These are phyloP conservation scores for Blastobasis lacticolella DNA, from an alignment of 2,888 invertebrate genomes.

Conservation along the genomic window DNA sequence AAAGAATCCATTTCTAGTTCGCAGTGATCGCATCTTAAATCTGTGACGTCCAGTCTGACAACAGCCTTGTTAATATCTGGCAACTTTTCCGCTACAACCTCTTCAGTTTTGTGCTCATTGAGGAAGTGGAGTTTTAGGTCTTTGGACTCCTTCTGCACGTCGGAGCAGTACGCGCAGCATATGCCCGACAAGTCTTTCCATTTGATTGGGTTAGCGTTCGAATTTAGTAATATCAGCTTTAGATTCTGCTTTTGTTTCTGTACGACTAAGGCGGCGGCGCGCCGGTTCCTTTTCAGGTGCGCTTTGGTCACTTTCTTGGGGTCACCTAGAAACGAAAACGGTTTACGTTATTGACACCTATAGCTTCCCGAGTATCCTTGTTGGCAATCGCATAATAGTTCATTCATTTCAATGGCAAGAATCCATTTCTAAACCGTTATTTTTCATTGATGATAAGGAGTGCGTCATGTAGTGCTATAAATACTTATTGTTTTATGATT, in stretches of 20 bases:
- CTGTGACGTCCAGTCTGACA: slow-evolving; percentile 2
- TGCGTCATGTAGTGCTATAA: too few relatives aligned
- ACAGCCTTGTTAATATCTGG: slow-evolving; percentile 8
- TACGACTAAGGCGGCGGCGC: not conserved
- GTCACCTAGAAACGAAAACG: slow-evolving; percentile 10
- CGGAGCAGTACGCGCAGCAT: slow-evolving; percentile 43
- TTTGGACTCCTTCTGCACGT: slow-evolving; percentile 32
- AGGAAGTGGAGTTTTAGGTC: slow-evolving; percentile 41
- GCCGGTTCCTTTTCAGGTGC: slow-evolving; percentile 1
- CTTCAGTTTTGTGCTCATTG: slow-evolving; percentile 26
- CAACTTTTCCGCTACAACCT: slow-evolving; percentile 27
- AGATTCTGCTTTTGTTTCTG: slow-evolving; percentile 5
- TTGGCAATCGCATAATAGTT: too few relatives aligned
- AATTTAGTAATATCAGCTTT: slow-evolving; percentile 9
- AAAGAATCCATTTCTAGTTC: slow-evolving; percentile 28
- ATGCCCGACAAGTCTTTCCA: slow-evolving; percentile 29
- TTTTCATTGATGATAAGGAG: too few relatives aligned
- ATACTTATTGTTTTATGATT: too few relatives aligned
- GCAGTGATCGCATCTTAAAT: slow-evolving; percentile 27
- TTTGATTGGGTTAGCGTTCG: slow-evolving; percentile 50
- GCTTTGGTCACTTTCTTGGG: slow-evolving; percentile 5
- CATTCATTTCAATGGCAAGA: too few relatives aligned
- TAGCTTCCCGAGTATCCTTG: not conserved
- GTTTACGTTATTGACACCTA: not conserved
- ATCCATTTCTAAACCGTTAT: too few relatives aligned